These are phyloP conservation scores for Lutra lutra DNA, from an alignment of 2,797 vertebrate species.

Conservation along the genomic window DNA sequence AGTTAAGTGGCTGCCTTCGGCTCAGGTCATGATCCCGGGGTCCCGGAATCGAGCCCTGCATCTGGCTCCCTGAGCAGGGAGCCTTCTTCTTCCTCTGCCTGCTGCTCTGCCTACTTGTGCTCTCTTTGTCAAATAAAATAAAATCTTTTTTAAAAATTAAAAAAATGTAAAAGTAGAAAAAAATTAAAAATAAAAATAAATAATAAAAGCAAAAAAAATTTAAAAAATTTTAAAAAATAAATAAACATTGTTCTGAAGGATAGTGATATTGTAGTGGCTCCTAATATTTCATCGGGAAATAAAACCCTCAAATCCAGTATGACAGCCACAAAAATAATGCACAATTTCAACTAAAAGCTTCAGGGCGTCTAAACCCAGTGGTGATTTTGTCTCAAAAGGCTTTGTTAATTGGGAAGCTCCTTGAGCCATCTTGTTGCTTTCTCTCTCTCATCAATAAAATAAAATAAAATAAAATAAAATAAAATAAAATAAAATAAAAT, in stretches of 20 bases:
- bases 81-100: no score
- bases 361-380: background rate
- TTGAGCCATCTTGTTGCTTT: slow-evolving; percentile 36
- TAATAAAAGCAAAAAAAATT: no score
- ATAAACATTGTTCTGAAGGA: slow-evolving; percentile 68
- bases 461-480: no score
- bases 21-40: no score
- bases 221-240: background rate
- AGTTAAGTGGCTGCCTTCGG: no score
- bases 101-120: no score
- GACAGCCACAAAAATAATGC: background rate
- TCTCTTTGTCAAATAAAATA: no score
- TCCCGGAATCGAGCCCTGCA: no score
- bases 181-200: background rate
- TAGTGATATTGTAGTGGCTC: slow-evolving; percentile 24
- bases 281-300: background rate
- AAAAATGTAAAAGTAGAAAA: background rate
- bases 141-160: no score
- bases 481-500: background rate
- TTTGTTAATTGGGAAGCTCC: background rate
- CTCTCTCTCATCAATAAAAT: slow-evolving; percentile 61
- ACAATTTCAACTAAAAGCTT: background rate
- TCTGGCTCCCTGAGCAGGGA: no score
- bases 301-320: background rate
- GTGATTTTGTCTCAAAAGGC: background rate